A percentile compares a stretch with the other conserved stretches of the same genome.
Conservation (phyloP, 2,113 vertebrate species). For the Lanius collurio region DNA sequence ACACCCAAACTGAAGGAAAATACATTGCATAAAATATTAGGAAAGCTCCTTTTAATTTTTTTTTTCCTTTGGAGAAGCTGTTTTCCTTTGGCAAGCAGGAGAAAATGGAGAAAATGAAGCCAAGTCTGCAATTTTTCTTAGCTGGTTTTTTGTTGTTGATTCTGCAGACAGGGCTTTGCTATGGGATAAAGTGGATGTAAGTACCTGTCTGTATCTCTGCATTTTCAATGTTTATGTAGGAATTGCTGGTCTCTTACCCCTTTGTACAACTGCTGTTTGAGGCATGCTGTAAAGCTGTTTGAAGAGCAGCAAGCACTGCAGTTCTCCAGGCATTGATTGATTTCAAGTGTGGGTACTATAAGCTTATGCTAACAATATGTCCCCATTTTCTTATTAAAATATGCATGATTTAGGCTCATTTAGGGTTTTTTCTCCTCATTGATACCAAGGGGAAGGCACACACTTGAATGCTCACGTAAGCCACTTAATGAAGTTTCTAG, state of each 20-base stretch:
- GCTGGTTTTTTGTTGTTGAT: conserved; percentile 83
- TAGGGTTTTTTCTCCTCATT: neutral
- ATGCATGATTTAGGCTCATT: neutral
- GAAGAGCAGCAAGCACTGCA: neutral
- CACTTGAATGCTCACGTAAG: neutral
- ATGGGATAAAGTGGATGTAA: conserved; percentile 98
- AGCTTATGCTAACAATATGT: conserved; percentile 8
- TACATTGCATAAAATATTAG: neutral
- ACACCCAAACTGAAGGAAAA: neutral
- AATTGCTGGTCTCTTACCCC: neutral
- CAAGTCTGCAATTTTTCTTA: conserved; percentile 70
- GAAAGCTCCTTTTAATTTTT: neutral
- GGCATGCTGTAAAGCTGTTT: neutral
- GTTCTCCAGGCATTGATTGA: neutral
- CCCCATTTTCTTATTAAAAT: conserved; percentile 18
- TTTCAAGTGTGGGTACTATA: conserved; percentile 24
- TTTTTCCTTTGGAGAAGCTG: neutral
- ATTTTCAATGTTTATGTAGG: neutral
- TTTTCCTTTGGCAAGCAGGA: neutral
- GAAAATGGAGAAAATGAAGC: conserved; percentile 63
- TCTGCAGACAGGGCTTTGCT: conserved; percentile 86
- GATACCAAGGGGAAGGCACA: neutral
- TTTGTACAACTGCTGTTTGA: neutral
- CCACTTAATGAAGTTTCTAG: conserved; percentile 26
- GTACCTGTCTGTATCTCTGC: conserved; percentile 59